Percentiles rank a stretch among this genome's conserved stretches.
Evolutionary conservation across 1,140 invertebrate genomes (phyloP).

Genomic region (Temnothorax nylanderi): DNA sequence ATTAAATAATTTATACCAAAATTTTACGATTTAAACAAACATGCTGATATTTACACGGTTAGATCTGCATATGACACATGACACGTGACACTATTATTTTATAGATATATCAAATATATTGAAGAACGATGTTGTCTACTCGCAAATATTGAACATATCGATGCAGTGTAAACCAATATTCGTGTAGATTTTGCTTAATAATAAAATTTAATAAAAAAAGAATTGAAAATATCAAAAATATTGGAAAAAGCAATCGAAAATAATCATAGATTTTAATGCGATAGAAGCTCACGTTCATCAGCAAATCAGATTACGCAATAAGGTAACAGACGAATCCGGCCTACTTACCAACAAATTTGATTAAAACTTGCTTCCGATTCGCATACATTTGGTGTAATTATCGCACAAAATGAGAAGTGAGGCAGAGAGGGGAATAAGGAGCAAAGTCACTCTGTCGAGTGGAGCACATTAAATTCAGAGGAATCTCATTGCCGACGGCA

Average conservation of each 20-base stretch:
- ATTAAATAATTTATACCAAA: neutral
- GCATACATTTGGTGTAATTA: conserved; percentile 65
- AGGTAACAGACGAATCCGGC: conserved; percentile 17
- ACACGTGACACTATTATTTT: conserved; percentile 23
- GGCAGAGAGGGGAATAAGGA: conserved; percentile 49
- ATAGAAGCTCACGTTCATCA: neutral
- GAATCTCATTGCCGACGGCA: conserved; percentile 48
- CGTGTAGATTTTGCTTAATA: neutral
- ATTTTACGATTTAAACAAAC: conserved; percentile 17
- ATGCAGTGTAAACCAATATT: neutral
- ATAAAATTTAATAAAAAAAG: conserved; percentile 34
- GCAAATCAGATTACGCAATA: neutral
- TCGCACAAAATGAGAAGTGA: conserved; percentile 45
- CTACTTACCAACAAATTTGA: conserved; percentile 67
- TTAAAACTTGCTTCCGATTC: conserved; percentile 66
- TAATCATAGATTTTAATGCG: neutral
- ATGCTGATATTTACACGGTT: neutral
- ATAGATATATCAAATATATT: conserved; percentile 3
- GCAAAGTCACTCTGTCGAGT: conserved; percentile 45
- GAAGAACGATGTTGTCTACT: neutral
- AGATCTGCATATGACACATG: neutral
- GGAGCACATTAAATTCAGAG: conserved; percentile 56
- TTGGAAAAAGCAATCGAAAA: conserved; percentile 1
- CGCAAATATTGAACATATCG: conserved; percentile 13
- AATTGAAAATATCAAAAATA: conserved; percentile 17